Conservation (phyloP, 2,888 invertebrate genomes). For the Boloria selene region DNA sequence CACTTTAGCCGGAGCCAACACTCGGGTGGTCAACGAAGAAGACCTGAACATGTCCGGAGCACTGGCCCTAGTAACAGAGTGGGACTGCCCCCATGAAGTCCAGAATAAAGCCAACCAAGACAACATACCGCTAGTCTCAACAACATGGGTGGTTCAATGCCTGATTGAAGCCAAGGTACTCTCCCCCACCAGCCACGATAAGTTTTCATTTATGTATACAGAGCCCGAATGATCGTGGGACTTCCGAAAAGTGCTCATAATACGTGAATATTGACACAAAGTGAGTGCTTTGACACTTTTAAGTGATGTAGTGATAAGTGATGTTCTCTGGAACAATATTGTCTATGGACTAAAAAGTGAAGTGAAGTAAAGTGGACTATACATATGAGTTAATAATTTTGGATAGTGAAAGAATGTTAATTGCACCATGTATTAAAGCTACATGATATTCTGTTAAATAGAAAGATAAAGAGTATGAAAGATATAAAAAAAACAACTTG, state of each 20-base stretch:
- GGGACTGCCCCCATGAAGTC: conserved; percentile 81
- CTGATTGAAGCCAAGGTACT: conserved; percentile 83
- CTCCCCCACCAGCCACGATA: conserved; percentile 73
- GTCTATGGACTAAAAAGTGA: not conserved
- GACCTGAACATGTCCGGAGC: conserved; percentile 74
- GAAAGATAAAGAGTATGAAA: too few relatives aligned
- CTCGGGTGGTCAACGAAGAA: conserved; percentile 73
- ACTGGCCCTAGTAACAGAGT: conserved; percentile 83
- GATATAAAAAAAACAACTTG: too few relatives aligned
- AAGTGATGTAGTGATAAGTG: conserved; percentile 38
- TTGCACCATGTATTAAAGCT: too few relatives aligned
- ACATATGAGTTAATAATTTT: too few relatives aligned
- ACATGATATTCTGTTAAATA: too few relatives aligned
- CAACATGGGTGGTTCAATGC: conserved; percentile 87
- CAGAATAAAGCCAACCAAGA: conserved; percentile 81
- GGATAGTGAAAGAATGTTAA: too few relatives aligned
- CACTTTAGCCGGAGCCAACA: conserved; percentile 79
- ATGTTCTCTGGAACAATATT: not conserved
- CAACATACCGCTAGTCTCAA: conserved; percentile 85
- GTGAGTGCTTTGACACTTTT: conserved; percentile 47
- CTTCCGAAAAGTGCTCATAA: conserved; percentile 73
- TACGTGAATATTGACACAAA: conserved; percentile 76
- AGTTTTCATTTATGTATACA: conserved; percentile 79
- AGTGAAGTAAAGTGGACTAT: conserved; percentile 4
- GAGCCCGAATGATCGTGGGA: conserved; percentile 81